A percentile compares a stretch with the other conserved stretches of the same genome.
These are phyloP conservation scores for Pyrrhosoma nymphula DNA, from an alignment of 2,888 invertebrate species.

Conservation along the genomic window DNA sequence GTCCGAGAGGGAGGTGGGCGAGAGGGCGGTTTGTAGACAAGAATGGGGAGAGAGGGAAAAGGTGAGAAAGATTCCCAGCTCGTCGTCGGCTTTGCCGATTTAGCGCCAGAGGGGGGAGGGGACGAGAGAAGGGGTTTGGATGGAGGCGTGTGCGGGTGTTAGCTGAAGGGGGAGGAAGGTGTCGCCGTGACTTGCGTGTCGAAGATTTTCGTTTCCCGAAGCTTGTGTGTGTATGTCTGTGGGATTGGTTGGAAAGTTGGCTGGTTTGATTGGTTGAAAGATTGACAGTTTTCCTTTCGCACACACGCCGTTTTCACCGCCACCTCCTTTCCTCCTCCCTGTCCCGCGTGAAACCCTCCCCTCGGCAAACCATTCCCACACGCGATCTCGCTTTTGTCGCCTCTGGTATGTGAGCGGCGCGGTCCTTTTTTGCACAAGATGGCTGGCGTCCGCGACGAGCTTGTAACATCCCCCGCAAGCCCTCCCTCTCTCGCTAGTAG, in stretches of 20 bases:
- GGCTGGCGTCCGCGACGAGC: background rate
- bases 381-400: constrained; percentile 16
- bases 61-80: background rate
- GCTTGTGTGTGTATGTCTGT: background rate
- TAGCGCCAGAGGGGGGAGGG: background rate
- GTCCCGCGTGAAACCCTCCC: background rate
- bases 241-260: background rate
- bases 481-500: background rate
- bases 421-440: constrained; percentile 6
- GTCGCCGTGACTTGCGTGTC: background rate
- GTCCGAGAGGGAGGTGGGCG: too few relatives aligned
- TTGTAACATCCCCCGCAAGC: background rate
- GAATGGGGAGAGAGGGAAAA: background rate
- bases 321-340: background rate
- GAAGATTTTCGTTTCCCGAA: background rate
- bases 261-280: too few relatives aligned
- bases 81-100: background rate
- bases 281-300: background rate
- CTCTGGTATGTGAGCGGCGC: background rate
- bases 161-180: background rate
- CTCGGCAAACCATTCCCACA: background rate
- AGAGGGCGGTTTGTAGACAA: background rate
- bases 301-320: background rate
- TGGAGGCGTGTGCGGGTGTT: too few relatives aligned
- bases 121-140: background rate